A percentile compares a stretch with the other conserved stretches of the same genome.
Conservation (phyloP, 1,140 invertebrate genomes). For the Drosophila virilis region DNA sequence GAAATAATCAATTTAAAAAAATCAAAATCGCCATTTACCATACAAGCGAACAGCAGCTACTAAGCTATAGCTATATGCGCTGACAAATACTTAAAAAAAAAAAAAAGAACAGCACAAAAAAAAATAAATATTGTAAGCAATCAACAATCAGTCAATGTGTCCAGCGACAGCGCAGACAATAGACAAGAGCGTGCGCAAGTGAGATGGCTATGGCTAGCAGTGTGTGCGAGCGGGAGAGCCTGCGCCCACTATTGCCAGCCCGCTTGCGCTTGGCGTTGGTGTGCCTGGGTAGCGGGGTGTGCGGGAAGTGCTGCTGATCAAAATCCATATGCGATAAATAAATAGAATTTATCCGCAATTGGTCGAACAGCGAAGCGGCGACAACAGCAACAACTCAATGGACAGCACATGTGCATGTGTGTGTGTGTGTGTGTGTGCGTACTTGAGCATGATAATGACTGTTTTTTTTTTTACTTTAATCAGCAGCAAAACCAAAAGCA, state of each 20-base stretch:
- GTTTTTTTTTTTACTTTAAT: constrained; percentile 64
- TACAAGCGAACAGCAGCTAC: constrained; percentile 43
- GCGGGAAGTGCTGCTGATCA: constrained; percentile 43
- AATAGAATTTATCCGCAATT: constrained; percentile 84
- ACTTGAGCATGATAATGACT: constrained; percentile 54
- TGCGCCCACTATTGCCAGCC: constrained; percentile 12
- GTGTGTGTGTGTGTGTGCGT: constrained; percentile 17
- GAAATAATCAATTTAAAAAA: constrained; percentile 83
- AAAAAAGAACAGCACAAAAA: constrained; percentile 11
- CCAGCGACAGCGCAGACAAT: constrained; percentile 39
- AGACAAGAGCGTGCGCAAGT: constrained; percentile 18
- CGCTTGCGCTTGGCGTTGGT: neutral
- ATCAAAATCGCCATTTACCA: constrained; percentile 81
- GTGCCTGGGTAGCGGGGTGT: neutral
- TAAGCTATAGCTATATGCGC: constrained; percentile 51
- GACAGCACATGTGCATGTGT: constrained; percentile 18
- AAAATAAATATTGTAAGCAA: constrained; percentile 47
- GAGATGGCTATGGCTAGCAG: constrained; percentile 28
- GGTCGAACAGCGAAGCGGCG: constrained; percentile 57
- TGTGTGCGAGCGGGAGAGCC: constrained; percentile 2
- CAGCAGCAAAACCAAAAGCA: constrained; percentile 51
- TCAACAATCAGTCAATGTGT: constrained; percentile 71
- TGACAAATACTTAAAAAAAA: constrained; percentile 19
- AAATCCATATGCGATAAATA: constrained; percentile 83
- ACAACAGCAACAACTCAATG: constrained; percentile 26